These are phyloP conservation scores for Struthio camelus DNA, from an alignment of 2,113 vertebrate species.

Conservation along the genomic window DNA sequence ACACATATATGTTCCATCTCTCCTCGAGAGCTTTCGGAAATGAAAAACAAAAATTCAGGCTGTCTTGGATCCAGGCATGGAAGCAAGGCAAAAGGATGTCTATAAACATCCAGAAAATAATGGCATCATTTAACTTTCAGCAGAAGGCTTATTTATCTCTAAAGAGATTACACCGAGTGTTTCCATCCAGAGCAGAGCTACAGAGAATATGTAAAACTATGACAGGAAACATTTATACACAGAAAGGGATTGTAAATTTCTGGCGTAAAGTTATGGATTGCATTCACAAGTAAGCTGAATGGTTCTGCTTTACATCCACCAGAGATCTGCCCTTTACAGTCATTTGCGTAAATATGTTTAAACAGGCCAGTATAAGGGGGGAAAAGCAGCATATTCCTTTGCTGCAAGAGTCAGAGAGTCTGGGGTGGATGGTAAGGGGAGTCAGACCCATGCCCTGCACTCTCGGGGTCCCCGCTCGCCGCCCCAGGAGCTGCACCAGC, in stretches of 20 bases:
- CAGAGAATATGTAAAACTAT: neutral
- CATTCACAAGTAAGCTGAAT: neutral
- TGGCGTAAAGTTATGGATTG: neutral
- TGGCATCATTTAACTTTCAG: conserved; percentile 29
- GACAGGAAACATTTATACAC: conserved; percentile 9
- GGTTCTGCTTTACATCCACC: neutral
- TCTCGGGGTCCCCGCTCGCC: neutral
- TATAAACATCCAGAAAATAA: conserved; percentile 39
- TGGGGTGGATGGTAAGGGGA: fast-evolving
- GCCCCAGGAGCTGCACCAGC: neutral
- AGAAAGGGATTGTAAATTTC: neutral
- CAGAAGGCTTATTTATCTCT: conserved; percentile 49
- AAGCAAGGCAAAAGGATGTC: neutral
- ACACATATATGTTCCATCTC: neutral
- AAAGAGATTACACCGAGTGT: conserved; percentile 4
- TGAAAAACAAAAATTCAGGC: neutral
- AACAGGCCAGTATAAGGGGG: neutral
- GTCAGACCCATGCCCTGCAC: neutral
- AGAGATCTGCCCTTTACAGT: neutral
- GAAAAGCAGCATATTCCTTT: fast-evolving
- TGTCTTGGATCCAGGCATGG: neutral
- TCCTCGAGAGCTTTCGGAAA: neutral
- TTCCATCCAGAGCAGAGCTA: conserved; percentile 12
- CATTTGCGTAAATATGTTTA: neutral
- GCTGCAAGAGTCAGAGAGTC: neutral